A percentile compares a stretch with the other conserved stretches of the same genome.
These are phyloP conservation scores for Hypena proboscidalis DNA, from an alignment of 2,888 invertebrate genomes.

Conservation along the genomic window DNA sequence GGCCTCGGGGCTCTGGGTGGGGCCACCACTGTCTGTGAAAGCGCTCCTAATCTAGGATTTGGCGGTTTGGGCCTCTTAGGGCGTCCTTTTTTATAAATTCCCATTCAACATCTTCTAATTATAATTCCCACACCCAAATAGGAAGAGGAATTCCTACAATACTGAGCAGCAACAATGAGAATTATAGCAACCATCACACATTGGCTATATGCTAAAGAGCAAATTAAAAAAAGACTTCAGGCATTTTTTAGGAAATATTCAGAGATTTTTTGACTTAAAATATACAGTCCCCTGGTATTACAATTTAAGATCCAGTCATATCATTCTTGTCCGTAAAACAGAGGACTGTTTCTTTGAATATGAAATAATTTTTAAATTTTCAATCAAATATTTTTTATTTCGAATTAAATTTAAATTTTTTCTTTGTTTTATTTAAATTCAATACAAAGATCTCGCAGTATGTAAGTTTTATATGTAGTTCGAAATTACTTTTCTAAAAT, in stretches of 20 bases:
- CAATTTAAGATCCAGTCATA: no score
- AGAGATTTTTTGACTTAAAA: no score
- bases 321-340: no score
- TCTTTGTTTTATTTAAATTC: not conserved
- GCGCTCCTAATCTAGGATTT: not conserved
- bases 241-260: not conserved
- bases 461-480: constrained; percentile 4
- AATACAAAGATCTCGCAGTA: constrained; percentile 5
- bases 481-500: not conserved
- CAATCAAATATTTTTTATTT: no score
- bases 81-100: constrained; percentile 57
- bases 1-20: constrained; percentile 1
- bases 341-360: no score
- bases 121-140: constrained; percentile 11
- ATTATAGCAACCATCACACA: not conserved
- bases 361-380: no score
- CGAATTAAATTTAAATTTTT: not conserved
- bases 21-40: not conserved
- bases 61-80: constrained; percentile 11
- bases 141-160: constrained; percentile 15
- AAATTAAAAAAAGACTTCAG: constrained; percentile 24
- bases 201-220: constrained; percentile 7
- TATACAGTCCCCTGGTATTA: no score
- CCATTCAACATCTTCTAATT: constrained; percentile 34
- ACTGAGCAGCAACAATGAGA: not conserved